Conservation (phyloP, 2,113 vertebrate genomes). For the Turdus rufiventris region DNA sequence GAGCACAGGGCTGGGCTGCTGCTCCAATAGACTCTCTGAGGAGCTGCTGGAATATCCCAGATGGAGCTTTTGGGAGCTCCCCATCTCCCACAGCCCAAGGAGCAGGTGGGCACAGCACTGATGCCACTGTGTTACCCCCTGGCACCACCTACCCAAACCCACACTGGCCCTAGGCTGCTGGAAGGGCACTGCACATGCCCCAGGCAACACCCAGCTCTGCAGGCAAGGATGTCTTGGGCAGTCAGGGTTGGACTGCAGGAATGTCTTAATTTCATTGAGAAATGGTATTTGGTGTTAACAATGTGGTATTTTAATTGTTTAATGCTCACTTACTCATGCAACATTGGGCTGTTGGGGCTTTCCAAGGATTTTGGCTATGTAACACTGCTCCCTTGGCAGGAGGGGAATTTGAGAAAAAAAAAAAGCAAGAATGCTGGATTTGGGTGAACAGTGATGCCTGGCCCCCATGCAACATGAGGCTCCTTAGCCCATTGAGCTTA, state of each 20-base stretch:
- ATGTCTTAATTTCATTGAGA: neutral
- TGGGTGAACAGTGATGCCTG: neutral
- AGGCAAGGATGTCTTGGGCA: neutral
- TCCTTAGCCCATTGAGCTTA: neutral
- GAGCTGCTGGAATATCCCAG: neutral
- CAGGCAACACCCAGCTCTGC: neutral
- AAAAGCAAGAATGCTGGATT: neutral
- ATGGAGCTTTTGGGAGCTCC: rapidly evolving
- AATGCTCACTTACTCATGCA: neutral
- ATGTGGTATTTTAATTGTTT: neutral
- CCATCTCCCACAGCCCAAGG: neutral
- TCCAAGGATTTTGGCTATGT: neutral
- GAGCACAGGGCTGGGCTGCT: neutral
- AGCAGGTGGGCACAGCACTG: neutral
- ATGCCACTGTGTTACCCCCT: rapidly evolving
- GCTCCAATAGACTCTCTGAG: neutral
- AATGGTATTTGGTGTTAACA: neutral
- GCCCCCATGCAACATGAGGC: neutral
- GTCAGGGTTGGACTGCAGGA: neutral
- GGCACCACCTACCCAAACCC: neutral
- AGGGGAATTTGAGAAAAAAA: neutral
- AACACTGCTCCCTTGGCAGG: neutral
- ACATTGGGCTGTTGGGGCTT: neutral
- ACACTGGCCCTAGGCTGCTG: neutral
- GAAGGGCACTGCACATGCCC: rapidly evolving